Base-by-base conservation (phyloP, 2,888 invertebrate species). In the Hydrotaea diabolus region DNA sequence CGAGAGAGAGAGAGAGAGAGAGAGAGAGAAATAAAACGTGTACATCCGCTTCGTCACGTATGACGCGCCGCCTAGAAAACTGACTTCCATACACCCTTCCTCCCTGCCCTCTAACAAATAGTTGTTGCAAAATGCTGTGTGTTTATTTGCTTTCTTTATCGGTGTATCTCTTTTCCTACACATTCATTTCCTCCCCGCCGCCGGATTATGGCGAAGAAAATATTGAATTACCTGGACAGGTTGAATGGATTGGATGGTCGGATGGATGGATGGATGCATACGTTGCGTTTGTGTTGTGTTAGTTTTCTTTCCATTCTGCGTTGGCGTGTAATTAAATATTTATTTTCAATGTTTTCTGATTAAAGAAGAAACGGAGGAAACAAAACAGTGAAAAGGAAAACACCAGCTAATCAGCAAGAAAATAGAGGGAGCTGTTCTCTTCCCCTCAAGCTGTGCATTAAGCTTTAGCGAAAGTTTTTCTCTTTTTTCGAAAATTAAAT, bases 251-350 rank as follows among this genome's bases (percentile, higher is more conserved):
- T 19, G 26, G 13, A 31, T 57, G 57, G 31, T 21, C 15, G 31
- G 39, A 8, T 31, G 31, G 57, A 9, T 39, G 57, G 13, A 55
- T 36, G 43, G 19, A 26, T 9, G 19, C 2, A 17, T 39, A 17
- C 0, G 8, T 36, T 7, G 19, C 66, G 11, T 39, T 80, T 66
- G 31, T 36, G 72, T 73, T 62, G 71, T n/a, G 53, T 15, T 66
- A 11, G n/a, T 23, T 72, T 72, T 26, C n/a, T 53, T 55, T 11
- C 19, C 31, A 49, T 39, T 23, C 39, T 77, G 76, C 69, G 82
- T 74, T 80, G 75, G 77, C 84, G 81, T 85, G 81, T 69, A 81
- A 85, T 85, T 85, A 79, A 79, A 85, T 85, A 81, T 85, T 85
- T 53, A 76, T 66, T 66, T 66, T 66, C 17, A 66, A 66, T 76